Conservation (phyloP, 2,113 vertebrate genomes). For the Pangasianodon hypophthalmus region DNA sequence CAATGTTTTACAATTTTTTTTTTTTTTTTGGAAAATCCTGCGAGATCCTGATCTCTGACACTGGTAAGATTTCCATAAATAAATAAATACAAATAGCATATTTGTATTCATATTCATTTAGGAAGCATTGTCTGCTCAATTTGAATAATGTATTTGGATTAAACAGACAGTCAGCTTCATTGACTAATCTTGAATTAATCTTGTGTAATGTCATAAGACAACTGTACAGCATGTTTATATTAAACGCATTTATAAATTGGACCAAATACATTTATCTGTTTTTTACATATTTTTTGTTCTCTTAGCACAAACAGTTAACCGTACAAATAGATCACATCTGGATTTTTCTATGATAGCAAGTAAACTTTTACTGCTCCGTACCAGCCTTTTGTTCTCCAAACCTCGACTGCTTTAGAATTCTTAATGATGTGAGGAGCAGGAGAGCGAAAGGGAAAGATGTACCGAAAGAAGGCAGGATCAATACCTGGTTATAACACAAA, state of each 20-base stretch:
- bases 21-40: not conserved
- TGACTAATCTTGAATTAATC: not conserved
- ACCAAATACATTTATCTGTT: not conserved
- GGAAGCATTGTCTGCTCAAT: not conserved
- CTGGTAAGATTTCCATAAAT: not conserved
- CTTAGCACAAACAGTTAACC: not conserved
- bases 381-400: constrained; percentile 10
- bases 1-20: not conserved
- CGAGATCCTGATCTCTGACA: not conserved
- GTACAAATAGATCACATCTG: not conserved
- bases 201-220: not conserved
- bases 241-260: not conserved
- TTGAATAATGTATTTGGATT: not conserved
- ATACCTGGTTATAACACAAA: constrained; percentile 28
- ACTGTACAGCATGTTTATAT: not conserved
- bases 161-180: not conserved
- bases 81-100: not conserved
- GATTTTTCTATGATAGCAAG: not conserved
- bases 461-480: constrained; percentile 27
- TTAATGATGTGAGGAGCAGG: not conserved
- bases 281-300: not conserved
- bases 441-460: not conserved
- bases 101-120: not conserved
- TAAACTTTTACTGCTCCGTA: not conserved
- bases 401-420: constrained; percentile 14